phyloP scores from a whole-genome alignment of 2,113 vertebrate genomes.

The Psettodes erumei region DNA sequence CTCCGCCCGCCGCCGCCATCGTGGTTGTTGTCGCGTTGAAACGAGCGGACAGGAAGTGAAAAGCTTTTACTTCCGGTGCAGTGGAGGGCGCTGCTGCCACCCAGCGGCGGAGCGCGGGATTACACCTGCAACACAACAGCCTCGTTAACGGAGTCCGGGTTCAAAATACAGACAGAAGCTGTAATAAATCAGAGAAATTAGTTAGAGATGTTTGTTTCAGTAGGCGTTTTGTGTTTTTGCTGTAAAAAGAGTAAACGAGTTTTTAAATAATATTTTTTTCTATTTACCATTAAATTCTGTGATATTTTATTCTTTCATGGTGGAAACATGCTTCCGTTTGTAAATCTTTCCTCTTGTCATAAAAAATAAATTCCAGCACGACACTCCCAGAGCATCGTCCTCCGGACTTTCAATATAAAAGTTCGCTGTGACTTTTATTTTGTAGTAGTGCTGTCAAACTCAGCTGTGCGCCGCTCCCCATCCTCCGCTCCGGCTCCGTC shows the following conservation, averaged over 20 bases:
- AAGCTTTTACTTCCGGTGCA: background rate
- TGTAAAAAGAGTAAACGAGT: too few species aligned
- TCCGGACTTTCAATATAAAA: slow-evolving; percentile 13
- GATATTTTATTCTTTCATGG: too few species aligned
- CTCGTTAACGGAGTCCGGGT: too few species aligned
- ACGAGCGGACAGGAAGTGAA: background rate
- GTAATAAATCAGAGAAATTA: too few species aligned
- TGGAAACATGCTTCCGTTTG: too few species aligned
- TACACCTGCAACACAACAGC: background rate
- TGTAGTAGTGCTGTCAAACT: slow-evolving; percentile 51
- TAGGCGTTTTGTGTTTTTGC: too few species aligned
- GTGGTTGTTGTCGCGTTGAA: background rate
- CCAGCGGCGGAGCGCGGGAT: background rate
- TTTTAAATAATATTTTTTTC: too few species aligned
- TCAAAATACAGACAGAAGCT: background rate
- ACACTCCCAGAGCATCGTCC: background rate
- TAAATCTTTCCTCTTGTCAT: too few species aligned
- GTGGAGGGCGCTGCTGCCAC: background rate
- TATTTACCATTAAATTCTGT: too few species aligned
- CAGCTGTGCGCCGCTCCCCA: slow-evolving; percentile 47
- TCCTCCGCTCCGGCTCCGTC: background rate
- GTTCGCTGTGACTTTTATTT: slow-evolving; percentile 23
- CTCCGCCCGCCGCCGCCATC: slow-evolving; percentile 65
- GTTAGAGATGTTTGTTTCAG: too few species aligned
- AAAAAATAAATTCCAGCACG: too few species aligned